Percentiles rank a stretch among this genome's conserved stretches.
Conservation (phyloP, 2,113 vertebrate genomes). For the Ctenodactylus gundi region DNA sequence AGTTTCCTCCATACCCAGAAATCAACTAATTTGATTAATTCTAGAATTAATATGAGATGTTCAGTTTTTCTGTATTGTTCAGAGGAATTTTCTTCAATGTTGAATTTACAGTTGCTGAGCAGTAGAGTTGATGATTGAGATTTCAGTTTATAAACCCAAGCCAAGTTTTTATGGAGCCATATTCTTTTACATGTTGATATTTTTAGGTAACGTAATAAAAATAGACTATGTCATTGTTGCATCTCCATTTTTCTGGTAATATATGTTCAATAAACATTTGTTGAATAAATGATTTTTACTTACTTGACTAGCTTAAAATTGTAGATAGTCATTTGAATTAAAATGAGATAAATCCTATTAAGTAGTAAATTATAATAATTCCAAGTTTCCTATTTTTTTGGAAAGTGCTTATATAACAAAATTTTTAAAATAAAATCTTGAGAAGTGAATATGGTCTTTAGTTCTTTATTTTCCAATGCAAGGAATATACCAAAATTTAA, state of each 20-base stretch:
- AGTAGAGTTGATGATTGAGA: background rate
- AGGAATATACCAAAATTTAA: background rate
- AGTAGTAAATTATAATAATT: background rate
- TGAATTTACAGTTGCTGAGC: background rate
- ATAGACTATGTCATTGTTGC: background rate
- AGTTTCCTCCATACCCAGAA: background rate
- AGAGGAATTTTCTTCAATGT: background rate
- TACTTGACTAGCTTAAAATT: background rate
- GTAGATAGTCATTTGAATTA: background rate
- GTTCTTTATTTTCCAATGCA: background rate
- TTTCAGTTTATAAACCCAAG: background rate
- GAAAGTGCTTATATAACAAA: background rate
- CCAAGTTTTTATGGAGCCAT: background rate
- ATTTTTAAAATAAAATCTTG: background rate
- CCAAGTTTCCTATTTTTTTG: background rate
- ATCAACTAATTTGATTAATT: no score
- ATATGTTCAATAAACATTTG: background rate
- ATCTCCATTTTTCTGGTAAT: background rate
- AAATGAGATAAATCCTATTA: constrained; percentile 15
- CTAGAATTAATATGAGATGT: background rate
- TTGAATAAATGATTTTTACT: background rate
- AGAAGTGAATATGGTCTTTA: background rate
- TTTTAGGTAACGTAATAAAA: background rate
- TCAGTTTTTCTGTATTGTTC: background rate
- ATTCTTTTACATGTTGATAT: constrained; percentile 17